Conservation (phyloP, 1,140 invertebrate species). For the Drosophila lacertosa region DNA sequence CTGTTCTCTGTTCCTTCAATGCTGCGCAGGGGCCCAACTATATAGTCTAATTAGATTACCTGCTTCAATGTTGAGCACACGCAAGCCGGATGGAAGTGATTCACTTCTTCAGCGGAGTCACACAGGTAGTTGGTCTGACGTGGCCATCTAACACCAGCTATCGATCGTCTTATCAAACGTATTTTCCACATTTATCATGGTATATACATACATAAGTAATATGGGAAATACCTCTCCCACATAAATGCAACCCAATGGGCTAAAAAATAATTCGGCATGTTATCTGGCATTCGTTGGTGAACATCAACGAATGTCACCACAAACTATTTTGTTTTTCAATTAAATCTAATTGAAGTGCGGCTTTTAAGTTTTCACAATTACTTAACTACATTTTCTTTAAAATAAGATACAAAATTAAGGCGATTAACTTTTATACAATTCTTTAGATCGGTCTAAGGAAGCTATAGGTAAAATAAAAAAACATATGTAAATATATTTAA, state of each 20-base stretch:
- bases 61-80: too few species aligned
- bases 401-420: too few species aligned
- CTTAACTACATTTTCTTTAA: background rate
- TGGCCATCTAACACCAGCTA: constrained; percentile 6
- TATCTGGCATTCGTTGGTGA: constrained; percentile 2
- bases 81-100: background rate
- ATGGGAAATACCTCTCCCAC: constrained; percentile 40
- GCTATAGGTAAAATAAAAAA: background rate
- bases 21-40: too few species aligned
- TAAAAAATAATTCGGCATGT: background rate
- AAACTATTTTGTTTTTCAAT: background rate
- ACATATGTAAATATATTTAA: background rate
- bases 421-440: too few species aligned
- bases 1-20: too few species aligned
- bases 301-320: constrained; percentile 3
- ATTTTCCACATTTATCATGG: constrained; percentile 12
- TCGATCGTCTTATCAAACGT: constrained; percentile 26
- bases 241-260: background rate
- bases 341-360: background rate
- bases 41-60: too few species aligned
- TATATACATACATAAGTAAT: too few species aligned
- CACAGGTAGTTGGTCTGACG: background rate
- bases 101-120: background rate
- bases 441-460: too few species aligned
- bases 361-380: background rate